phyloP scores from a whole-genome alignment of 2,797 vertebrate genomes.

The Balearica regulorum region DNA sequence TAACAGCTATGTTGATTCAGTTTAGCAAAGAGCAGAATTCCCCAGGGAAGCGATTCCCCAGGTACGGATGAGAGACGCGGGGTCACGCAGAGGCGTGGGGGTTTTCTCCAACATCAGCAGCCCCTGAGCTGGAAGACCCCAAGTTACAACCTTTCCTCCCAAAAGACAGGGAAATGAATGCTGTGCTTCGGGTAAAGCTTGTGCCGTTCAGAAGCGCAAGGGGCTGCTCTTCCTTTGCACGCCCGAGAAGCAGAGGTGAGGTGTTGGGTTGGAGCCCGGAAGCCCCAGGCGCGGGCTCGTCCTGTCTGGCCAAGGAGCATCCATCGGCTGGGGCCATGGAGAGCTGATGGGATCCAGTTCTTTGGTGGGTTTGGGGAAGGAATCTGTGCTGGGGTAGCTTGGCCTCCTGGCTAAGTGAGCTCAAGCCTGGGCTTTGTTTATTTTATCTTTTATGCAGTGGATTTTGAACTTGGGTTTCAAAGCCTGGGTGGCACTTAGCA shows the following conservation, averaged over 20 bases:
- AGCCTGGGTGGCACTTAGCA: neutral
- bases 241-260: neutral
- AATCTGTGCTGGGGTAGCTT: neutral
- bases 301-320: neutral
- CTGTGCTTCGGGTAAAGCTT: rapidly evolving
- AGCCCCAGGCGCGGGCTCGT: neutral
- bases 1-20: neutral
- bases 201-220: neutral
- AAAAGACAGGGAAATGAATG: rapidly evolving
- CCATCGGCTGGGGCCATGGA: neutral
- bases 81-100: rapidly evolving
- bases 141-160: neutral
- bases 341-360: neutral
- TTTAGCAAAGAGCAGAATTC: neutral
- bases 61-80: neutral
- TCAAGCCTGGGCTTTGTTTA: neutral
- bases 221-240: neutral
- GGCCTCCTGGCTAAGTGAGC: neutral
- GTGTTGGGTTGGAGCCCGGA: neutral
- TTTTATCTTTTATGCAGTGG: neutral
- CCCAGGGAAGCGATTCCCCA: neutral
- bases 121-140: neutral
- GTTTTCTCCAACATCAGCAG: neutral
- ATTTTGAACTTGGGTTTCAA: neutral
- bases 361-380: neutral